phyloP scores from a whole-genome alignment of 92 coral and sea anemone genomes.

The Zoanthus gigantus region DNA sequence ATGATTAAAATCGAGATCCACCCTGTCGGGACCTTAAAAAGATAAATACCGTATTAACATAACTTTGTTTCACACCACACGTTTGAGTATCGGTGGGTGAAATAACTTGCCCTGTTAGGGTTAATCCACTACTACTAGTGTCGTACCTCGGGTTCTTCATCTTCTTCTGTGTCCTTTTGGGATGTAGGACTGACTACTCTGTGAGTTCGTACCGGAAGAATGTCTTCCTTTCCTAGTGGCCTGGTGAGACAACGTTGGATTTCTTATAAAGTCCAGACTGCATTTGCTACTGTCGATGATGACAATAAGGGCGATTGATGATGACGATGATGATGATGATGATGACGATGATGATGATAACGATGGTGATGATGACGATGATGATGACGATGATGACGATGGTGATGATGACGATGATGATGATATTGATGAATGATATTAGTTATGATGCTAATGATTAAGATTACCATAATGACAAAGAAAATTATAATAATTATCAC shows the following conservation, averaged over 20 bases:
- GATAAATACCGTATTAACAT: no score
- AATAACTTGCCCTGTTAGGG: background rate
- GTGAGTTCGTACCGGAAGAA: constrained; percentile 37
- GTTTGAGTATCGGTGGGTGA: background rate
- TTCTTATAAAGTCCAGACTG: background rate
- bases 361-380: no score
- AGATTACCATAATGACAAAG: background rate
- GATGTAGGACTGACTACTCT: constrained; percentile 34
- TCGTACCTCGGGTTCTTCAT: constrained; percentile 23
- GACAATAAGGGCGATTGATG: no score
- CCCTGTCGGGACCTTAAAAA: no score
- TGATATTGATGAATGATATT: no score
- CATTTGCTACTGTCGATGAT: background rate
- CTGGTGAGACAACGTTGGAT: background rate
- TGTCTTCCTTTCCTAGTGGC: constrained; percentile 32
- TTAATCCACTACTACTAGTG: background rate
- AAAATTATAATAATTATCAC: background rate
- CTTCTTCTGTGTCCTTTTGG: constrained; percentile 18
- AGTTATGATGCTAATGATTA: no score
- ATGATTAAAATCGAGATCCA: no score
- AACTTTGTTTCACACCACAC: no score
- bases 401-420: no score
- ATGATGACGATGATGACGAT: no score
- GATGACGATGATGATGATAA: no score
- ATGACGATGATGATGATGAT: background rate